phyloP scores from a whole-genome alignment of 1,140 invertebrate genomes.

The Drosophila arizonae region DNA sequence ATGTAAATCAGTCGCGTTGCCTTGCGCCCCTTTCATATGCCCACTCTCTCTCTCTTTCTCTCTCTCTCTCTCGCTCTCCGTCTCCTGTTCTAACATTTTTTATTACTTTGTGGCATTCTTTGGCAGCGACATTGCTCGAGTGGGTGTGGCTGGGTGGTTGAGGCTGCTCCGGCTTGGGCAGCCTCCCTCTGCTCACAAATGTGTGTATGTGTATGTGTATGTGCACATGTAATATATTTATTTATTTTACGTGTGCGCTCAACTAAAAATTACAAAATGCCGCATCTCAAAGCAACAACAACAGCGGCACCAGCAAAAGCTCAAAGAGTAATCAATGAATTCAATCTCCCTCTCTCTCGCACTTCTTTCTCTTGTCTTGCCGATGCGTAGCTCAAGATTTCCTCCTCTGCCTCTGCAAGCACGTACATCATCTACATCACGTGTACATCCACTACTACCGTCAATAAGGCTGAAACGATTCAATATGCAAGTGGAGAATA shows the following conservation, averaged over 20 bases:
- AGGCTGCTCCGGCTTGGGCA: slow-evolving; percentile 30
- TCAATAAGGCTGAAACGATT: too few species aligned
- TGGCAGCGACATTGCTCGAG: slow-evolving; percentile 16
- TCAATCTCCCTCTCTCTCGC: not conserved
- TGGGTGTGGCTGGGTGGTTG: slow-evolving; percentile 34
- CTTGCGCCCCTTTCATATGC: slow-evolving; percentile 32
- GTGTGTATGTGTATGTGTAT: slow-evolving; percentile 10
- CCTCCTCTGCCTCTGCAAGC: too few species aligned
- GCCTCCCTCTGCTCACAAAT: not conserved
- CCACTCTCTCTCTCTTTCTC: not conserved
- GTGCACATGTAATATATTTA: slow-evolving; percentile 19
- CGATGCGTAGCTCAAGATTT: too few species aligned
- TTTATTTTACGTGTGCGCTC: slow-evolving; percentile 16
- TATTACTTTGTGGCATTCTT: slow-evolving; percentile 6
- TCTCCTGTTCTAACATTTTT: too few species aligned
- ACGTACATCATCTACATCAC: too few species aligned
- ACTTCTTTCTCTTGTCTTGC: too few species aligned
- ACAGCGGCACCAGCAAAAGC: not conserved
- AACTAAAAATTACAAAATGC: slow-evolving; percentile 15
- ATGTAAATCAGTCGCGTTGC: slow-evolving; percentile 70
- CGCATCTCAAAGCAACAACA: slow-evolving; percentile 19
- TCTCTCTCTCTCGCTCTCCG: too few species aligned
- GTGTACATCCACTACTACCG: too few species aligned
- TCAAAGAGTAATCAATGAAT: not conserved
- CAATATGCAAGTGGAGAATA: too few species aligned